phyloP scores from a whole-genome alignment of 2,113 vertebrate genomes.

The Echinops telfairi region DNA sequence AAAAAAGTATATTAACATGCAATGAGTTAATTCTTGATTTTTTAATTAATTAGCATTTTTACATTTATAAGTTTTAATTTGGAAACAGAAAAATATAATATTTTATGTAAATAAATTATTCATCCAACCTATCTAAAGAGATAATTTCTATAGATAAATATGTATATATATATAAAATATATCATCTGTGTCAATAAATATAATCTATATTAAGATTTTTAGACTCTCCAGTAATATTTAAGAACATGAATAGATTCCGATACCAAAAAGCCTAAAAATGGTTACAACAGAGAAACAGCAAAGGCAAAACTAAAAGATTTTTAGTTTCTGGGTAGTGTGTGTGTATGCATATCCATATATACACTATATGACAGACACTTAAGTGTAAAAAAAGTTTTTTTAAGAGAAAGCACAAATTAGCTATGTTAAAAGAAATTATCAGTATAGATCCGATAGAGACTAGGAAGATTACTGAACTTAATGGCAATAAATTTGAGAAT shows the following conservation, averaged over 20 bases:
- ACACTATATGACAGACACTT: background rate
- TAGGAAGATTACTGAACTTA: conserved; percentile 30
- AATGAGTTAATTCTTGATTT: background rate
- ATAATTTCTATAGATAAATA: too few relatives aligned
- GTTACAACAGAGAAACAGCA: conserved; percentile 19
- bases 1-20: conserved; percentile 27
- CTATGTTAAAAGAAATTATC: background rate
- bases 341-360: background rate
- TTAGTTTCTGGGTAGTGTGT: too few relatives aligned
- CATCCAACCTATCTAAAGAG: too few relatives aligned
- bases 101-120: too few relatives aligned
- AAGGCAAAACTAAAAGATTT: conserved; percentile 25
- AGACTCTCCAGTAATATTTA: background rate
- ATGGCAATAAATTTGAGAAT: conserved; percentile 39
- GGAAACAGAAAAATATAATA: background rate
- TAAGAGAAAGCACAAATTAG: background rate
- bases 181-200: background rate
- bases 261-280: conserved; percentile 22
- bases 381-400: background rate
- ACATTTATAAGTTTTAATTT: background rate
- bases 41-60: conserved; percentile 16
- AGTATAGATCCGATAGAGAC: background rate
- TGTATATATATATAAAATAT: too few relatives aligned
- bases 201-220: background rate
- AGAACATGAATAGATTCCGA: background rate